These are phyloP conservation scores for Archocentrus centrarchus DNA, from an alignment of 2,113 vertebrate genomes.

Conservation along the genomic window DNA sequence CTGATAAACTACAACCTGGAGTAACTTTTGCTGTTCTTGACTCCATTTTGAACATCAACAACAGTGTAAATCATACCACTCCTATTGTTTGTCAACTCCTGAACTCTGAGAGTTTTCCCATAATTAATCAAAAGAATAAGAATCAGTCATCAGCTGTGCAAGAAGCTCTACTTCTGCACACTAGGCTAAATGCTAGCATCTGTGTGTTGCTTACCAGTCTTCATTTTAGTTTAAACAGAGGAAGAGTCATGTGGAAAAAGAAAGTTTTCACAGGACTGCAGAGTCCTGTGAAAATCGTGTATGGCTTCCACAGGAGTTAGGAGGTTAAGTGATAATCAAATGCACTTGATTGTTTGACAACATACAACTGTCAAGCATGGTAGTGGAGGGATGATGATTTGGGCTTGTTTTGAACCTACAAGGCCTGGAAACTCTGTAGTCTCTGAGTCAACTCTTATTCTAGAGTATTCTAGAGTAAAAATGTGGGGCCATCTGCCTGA, in stretches of 20 bases:
- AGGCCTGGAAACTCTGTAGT: not conserved
- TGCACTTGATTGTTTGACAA: too few relatives aligned
- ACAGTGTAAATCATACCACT: not conserved
- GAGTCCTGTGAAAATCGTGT: too few relatives aligned
- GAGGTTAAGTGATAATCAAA: too few relatives aligned
- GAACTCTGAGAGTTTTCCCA: slow-evolving; percentile 16
- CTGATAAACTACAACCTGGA: not conserved
- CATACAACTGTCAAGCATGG: not conserved
- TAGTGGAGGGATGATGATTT: not conserved
- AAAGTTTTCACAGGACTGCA: too few relatives aligned
- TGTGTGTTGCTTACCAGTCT: too few relatives aligned
- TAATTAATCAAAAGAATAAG: not conserved
- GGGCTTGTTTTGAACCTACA: not conserved
- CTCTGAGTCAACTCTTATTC: not conserved
- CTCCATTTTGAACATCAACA: slow-evolving; percentile 2
- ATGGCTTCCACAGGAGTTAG: too few relatives aligned
- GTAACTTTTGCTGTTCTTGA: not conserved
- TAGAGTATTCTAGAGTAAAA: not conserved
- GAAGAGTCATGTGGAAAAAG: too few relatives aligned
- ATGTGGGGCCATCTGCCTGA: not conserved
- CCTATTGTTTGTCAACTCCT: not conserved
- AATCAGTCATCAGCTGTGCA: not conserved
- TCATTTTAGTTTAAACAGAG: too few relatives aligned
- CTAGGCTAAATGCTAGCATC: not conserved
- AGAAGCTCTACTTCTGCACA: not conserved